A percentile compares a stretch with the other conserved stretches of the same genome.
Conservation (phyloP, 2,113 vertebrate species). For the Nerophis lumbriciformis region DNA sequence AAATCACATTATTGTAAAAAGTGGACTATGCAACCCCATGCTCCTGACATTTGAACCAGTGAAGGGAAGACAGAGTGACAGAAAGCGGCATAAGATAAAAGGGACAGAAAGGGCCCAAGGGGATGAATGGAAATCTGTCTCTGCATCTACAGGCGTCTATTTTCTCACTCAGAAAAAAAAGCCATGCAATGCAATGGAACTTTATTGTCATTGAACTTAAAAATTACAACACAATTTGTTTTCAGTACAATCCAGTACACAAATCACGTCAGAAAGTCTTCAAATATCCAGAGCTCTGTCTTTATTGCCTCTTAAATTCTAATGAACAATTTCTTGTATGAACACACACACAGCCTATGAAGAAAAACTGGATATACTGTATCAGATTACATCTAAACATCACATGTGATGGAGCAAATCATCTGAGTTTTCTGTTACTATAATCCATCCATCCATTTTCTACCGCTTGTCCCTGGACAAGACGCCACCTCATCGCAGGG, state of each 20-base stretch:
- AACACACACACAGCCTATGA: constrained; percentile 2
- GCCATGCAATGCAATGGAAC: constrained; percentile 17
- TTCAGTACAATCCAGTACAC: constrained; percentile 1
- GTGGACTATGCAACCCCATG: constrained; percentile 36
- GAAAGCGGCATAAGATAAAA: constrained; percentile 24
- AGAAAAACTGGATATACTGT: constrained; percentile 17
- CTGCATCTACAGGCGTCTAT: constrained; percentile 50
- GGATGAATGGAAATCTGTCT: constrained; percentile 54
- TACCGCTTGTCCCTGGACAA: no score
- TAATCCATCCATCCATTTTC: background rate
- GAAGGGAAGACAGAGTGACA: constrained; percentile 24
- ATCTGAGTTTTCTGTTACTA: constrained; percentile 15
- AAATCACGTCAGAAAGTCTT: constrained; percentile 44
- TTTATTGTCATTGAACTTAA: no score
- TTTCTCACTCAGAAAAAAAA: constrained; percentile 45
- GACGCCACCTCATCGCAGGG: no score
- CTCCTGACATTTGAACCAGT: constrained; percentile 51
- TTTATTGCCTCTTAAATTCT: constrained; percentile 38
- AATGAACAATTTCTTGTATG: constrained; percentile 15
- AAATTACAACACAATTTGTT: no score
- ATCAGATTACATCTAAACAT: constrained; percentile 33
- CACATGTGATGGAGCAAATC: constrained; percentile 3
- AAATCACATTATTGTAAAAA: constrained; percentile 56
- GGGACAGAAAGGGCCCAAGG: constrained; percentile 24
- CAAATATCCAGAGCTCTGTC: constrained; percentile 28